These are phyloP conservation scores for Drosophila orena DNA, from an alignment of 1,140 invertebrate genomes.

Conservation along the genomic window DNA sequence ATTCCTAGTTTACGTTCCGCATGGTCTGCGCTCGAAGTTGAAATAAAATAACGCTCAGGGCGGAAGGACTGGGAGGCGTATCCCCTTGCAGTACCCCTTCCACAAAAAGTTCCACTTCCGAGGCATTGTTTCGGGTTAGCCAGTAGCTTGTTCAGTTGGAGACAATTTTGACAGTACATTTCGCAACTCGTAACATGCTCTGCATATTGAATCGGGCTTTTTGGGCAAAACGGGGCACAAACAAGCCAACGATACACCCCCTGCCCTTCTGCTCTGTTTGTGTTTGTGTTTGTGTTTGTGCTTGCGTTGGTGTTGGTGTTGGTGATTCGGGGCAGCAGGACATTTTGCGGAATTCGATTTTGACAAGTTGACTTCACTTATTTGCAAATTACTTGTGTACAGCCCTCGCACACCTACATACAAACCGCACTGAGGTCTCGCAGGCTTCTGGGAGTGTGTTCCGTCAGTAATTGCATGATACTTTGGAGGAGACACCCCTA, in stretches of 20 bases:
- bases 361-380: constrained; percentile 66
- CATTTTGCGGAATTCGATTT: constrained; percentile 49
- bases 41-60: constrained; percentile 50
- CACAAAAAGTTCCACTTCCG: constrained; percentile 40
- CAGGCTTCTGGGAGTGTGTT: constrained; percentile 38
- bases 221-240: neutral
- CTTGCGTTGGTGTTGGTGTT: neutral
- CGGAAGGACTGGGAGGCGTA: too few relatives aligned
- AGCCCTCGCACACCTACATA: constrained; percentile 6
- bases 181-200: constrained; percentile 50
- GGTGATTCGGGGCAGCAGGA: neutral
- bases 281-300: constrained; percentile 1
- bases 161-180: constrained; percentile 64
- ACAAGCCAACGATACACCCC: neutral
- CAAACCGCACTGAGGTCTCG: constrained; percentile 16
- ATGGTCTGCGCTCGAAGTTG: constrained; percentile 10
- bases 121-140: constrained; percentile 43
- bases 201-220: constrained; percentile 58
- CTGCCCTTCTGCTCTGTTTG: constrained; percentile 7
- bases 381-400: constrained; percentile 72
- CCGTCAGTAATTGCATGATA: constrained; percentile 50
- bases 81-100: neutral
- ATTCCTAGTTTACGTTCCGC: constrained; percentile 43
- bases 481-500: constrained; percentile 3
- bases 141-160: constrained; percentile 5